phyloP scores from a whole-genome alignment of 2,888 invertebrate species.

The Heliconius ismenius region DNA sequence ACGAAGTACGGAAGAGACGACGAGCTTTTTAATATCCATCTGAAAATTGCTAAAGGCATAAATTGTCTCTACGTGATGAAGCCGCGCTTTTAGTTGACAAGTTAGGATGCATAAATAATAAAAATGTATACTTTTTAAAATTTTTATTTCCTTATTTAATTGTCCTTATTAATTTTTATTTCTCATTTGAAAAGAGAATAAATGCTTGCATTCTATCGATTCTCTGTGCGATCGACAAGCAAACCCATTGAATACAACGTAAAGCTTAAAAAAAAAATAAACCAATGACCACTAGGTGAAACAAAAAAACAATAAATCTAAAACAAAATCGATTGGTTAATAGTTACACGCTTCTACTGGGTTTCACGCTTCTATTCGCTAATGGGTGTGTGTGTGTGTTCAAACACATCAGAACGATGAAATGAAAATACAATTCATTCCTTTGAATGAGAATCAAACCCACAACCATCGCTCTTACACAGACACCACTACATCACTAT shows the following conservation, averaged over 20 bases:
- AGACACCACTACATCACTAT: neutral
- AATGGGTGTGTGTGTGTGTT: no score
- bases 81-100: neutral
- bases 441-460: neutral
- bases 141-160: no score
- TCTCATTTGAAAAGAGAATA: neutral
- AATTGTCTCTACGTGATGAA: constrained; percentile 10
- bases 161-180: neutral
- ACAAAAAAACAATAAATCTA: no score
- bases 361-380: no score
- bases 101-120: neutral
- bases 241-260: no score
- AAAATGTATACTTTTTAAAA: neutral
- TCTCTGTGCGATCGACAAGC: neutral
- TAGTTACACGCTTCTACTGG: no score
- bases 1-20: constrained; percentile 7
- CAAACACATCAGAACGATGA: neutral
- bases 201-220: neutral
- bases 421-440: neutral
- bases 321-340: no score
- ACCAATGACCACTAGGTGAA: no score
- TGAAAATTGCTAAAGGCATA: constrained; percentile 20
- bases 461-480: neutral
- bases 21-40: constrained; percentile 13
- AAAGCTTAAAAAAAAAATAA: no score